Base-by-base conservation (phyloP, 2,113 vertebrate species). In the Gallinago undulata region DNA sequence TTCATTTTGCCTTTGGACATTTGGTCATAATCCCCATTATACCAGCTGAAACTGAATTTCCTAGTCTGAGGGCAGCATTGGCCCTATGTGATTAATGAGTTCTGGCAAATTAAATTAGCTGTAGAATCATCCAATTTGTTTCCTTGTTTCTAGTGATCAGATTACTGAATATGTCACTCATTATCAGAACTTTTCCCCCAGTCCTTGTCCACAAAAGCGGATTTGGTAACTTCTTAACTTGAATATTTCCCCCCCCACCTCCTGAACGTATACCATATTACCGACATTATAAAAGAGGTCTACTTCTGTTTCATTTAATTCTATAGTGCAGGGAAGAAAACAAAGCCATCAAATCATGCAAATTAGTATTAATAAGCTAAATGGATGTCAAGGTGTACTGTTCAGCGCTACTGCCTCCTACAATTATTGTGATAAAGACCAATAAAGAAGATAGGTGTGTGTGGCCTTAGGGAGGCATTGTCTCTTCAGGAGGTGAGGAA, bases 51-150 rank as follows among this genome's bases (percentile, higher is more conserved):
- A 77, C 57, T 68, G 53, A 75, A 68, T 70, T 68, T 87, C 59
- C 47, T 89, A 66, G 27, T 64, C 33, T 84, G 56, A 93, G 47
- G 41, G 47, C 24, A 87, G 27, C 28, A 72, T 53, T 89, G 35
- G 30, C 24, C 53, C 39, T 53, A 13, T 48, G 47, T 82, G 77
- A 94, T 84, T 87, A 93, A 94, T 87, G 66, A 62, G 11, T 93
- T 89, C 81, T 93, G 84, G 80, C 53, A 94, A 91, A 84, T 73
- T 53, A 91, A 93, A 87, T 91, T 93, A 84, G 19, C 16, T 87
- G 57, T 48, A 64, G 80, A 94, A 87, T 84, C 39, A 87, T 93
- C 93, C 60, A 68, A 48, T 87, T 90, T 87, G 30, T 76, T 96
- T 94, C 12, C 45, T 82, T 93, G 74, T 89, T 95, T 83, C 84